Percentiles rank a stretch among this genome's conserved stretches.
Evolutionary conservation across 92 coral and sea anemone species (phyloP).

Genomic region (Nematostella vectensis): DNA sequence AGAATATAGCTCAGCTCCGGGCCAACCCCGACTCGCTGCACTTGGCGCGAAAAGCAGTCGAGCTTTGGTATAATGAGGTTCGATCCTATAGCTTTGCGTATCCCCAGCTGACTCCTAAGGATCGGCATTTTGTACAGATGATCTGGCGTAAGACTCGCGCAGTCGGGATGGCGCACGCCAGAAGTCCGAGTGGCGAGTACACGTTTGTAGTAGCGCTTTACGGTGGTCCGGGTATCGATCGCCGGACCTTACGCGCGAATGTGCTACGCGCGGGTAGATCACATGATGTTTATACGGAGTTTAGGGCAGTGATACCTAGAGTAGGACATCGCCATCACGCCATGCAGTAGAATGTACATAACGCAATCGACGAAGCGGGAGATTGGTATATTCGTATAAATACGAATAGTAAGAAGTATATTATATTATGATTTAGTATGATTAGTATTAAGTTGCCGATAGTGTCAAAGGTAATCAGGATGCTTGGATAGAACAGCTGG

Average conservation of each 20-base stretch:
- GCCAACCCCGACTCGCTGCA: conserved; percentile 14
- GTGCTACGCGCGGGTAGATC: conserved; percentile 49
- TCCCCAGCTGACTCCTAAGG: conserved; percentile 58
- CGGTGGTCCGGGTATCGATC: conserved; percentile 41
- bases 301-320: conserved; percentile 13
- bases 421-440: no score
- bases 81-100: conserved; percentile 71
- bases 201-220: conserved; percentile 74
- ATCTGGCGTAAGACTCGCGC: conserved; percentile 75
- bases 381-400: no score
- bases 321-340: no score
- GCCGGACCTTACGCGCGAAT: conserved; percentile 40
- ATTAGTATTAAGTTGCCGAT: no score
- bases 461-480: no score
- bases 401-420: no score
- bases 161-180: conserved; percentile 77
- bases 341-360: no score
- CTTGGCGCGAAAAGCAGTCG: conserved; percentile 53
- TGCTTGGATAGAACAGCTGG: no score
- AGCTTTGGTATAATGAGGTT: conserved; percentile 77
- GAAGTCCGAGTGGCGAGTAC: conserved; percentile 60
- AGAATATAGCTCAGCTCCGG: conserved; percentile 63
- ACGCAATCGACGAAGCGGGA: no score
- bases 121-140: conserved; percentile 88
- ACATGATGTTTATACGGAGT: conserved; percentile 66